Conservation (phyloP, 64 coral and sea anemone genomes). For the Dendrophyllia cribrosa region DNA sequence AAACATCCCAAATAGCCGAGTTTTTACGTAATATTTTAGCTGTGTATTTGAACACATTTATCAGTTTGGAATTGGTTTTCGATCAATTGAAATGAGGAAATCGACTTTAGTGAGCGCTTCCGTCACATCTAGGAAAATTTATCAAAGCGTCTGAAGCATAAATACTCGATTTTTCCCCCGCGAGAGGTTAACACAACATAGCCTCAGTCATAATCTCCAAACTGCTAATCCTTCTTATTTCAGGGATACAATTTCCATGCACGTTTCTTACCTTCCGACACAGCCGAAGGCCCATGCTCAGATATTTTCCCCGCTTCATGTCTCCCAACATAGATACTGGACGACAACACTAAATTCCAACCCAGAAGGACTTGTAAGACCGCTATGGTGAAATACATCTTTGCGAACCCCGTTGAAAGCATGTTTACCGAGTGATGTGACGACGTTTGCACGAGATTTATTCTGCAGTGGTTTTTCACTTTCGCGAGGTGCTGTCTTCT, state of each 20-base stretch:
- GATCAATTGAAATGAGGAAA: no score
- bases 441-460: background rate
- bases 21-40: no score
- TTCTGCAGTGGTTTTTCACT: background rate
- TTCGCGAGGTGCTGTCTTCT: background rate
- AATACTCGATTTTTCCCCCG: background rate
- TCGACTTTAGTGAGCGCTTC: no score
- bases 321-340: conserved; percentile 41
- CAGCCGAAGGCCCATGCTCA: background rate
- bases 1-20: no score
- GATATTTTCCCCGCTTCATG: conserved; percentile 14
- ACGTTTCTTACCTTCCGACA: conserved; percentile 33
- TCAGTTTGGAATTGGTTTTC: no score
- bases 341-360: background rate
- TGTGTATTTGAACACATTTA: no score
- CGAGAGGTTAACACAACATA: background rate
- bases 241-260: background rate
- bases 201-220: background rate
- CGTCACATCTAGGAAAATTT: background rate
- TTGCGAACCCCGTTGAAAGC: background rate
- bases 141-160: background rate
- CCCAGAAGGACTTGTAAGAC: background rate
- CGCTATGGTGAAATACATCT: background rate
- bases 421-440: background rate
- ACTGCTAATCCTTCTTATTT: background rate